These are phyloP conservation scores for Cyanocitta stelleri DNA, from an alignment of 2,113 vertebrate species.

Conservation along the genomic window DNA sequence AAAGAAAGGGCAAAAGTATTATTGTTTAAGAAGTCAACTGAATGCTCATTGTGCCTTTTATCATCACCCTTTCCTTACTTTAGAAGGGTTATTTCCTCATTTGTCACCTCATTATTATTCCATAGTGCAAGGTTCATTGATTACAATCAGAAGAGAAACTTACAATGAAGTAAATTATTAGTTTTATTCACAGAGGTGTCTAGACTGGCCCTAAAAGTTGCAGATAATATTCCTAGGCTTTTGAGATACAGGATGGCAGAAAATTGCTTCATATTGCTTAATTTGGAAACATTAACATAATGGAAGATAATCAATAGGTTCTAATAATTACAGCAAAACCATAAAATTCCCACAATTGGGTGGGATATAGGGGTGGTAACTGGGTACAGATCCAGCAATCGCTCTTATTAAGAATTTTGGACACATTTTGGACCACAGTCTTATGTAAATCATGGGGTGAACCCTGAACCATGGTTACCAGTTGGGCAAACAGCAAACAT, in stretches of 20 bases:
- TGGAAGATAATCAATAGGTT: conserved; percentile 62
- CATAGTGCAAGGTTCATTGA: conserved; percentile 6
- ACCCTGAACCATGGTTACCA: too few species aligned
- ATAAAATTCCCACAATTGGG: conserved; percentile 41
- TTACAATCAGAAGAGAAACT: conserved; percentile 34
- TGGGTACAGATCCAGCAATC: too few species aligned
- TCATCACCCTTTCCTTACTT: neutral
- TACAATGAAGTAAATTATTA: conserved; percentile 19
- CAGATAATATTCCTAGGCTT: conserved; percentile 39
- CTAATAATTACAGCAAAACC: conserved; percentile 69
- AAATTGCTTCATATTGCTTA: conserved; percentile 61
- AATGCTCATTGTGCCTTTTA: neutral
- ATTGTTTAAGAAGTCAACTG: conserved; percentile 35
- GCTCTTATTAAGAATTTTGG: too few species aligned
- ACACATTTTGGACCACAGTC: too few species aligned
- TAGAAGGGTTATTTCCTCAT: conserved; percentile 23
- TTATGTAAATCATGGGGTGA: too few species aligned
- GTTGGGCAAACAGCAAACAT: conserved; percentile 19
- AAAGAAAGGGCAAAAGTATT: conserved; percentile 17
- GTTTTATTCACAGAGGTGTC: conserved; percentile 32
- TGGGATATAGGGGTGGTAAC: too few species aligned
- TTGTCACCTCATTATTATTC: conserved; percentile 41
- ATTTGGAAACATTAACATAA: conserved; percentile 69
- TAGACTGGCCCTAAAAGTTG: neutral
- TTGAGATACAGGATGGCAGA: conserved; percentile 33